Percentiles rank a stretch among this genome's conserved stretches.
These are phyloP conservation scores for Pheosia tremula DNA, from an alignment of 2,888 invertebrate genomes.

Conservation along the genomic window DNA sequence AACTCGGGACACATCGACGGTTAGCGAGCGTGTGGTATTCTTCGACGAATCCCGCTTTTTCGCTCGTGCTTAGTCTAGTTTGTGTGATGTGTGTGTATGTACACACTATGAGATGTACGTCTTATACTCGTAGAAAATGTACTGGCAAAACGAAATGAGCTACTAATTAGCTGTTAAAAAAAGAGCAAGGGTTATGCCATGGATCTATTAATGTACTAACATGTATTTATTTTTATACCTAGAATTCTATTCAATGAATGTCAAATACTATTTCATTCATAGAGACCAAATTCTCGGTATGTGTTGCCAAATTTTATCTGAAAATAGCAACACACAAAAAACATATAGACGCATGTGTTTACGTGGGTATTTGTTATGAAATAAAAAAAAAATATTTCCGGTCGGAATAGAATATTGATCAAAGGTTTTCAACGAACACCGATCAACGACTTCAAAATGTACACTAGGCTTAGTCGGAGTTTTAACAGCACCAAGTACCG, in stretches of 20 bases:
- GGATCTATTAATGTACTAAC: background rate
- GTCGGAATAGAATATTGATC: background rate
- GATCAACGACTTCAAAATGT: background rate
- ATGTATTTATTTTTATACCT: background rate
- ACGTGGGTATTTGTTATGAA: slow-evolving; percentile 2
- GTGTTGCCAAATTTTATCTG: slow-evolving; percentile 5
- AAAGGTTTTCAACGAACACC: background rate
- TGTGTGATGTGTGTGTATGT: no score
- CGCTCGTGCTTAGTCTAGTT: no score
- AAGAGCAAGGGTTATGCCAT: no score
- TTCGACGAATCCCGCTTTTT: no score
- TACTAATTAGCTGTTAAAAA: no score
- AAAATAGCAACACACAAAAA: background rate
- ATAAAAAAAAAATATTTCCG: slow-evolving; percentile 7
- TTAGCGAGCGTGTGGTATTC: no score
- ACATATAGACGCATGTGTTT: background rate
- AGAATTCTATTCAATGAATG: slow-evolving; percentile 3
- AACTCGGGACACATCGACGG: no score
- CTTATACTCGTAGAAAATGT: no score
- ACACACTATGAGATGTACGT: no score
- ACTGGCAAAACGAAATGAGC: no score
- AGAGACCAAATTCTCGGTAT: background rate
- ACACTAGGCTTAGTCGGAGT: background rate
- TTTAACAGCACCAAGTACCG: no score
- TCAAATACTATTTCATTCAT: slow-evolving; percentile 7